Percentiles rank a stretch among this genome's conserved stretches.
Conservation (phyloP, 2,113 vertebrate species). For the Sciurus niger region DNA sequence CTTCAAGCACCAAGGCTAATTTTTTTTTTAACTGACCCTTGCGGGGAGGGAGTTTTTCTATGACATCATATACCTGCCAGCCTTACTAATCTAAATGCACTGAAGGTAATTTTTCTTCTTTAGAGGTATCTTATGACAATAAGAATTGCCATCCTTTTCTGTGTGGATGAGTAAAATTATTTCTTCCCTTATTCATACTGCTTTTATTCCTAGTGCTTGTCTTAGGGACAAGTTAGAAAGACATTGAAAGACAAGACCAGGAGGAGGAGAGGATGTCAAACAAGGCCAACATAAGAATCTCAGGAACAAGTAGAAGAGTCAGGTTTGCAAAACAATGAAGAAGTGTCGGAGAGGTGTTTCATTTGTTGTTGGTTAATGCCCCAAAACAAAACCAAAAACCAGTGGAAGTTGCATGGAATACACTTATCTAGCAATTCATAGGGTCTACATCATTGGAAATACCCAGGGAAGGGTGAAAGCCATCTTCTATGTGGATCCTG, state of each 20-base stretch:
- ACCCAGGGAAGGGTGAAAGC: neutral
- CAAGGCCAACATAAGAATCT: neutral
- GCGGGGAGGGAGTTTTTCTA: neutral
- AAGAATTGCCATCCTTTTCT: neutral
- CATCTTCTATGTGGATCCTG: neutral
- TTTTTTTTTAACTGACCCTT: constrained; percentile 2
- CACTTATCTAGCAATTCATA: neutral
- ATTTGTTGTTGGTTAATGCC: neutral
- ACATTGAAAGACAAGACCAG: neutral
- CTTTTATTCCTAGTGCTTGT: neutral
- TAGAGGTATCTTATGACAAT: neutral
- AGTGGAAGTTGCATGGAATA: neutral
- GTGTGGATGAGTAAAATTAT: neutral
- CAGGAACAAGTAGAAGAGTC: no score
- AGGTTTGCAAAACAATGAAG: neutral
- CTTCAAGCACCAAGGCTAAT: neutral
- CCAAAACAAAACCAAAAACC: neutral
- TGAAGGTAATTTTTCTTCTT: neutral
- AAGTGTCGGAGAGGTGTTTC: no score
- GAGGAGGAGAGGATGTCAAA: neutral
- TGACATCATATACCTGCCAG: neutral
- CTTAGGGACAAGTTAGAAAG: neutral
- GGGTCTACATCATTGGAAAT: neutral
- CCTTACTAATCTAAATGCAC: neutral
- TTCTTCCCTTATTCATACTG: neutral